Evolutionary conservation across 2,113 vertebrate genomes (phyloP).

Genomic region (Corythoichthys intestinalis): DNA sequence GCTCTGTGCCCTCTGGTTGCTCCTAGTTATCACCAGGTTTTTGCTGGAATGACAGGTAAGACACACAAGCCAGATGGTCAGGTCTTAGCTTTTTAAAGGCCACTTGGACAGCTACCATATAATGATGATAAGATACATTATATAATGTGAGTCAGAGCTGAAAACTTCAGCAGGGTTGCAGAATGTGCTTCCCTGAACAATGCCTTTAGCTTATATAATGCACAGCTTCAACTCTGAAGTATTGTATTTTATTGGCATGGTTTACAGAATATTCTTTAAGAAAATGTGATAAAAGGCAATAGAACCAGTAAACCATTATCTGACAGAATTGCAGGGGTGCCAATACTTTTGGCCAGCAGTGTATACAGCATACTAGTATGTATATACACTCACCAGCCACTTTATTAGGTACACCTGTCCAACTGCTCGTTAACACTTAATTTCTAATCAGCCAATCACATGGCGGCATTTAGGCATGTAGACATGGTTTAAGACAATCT

Average conservation of each 20-base stretch:
- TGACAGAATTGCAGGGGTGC: too few species aligned
- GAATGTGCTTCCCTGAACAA: conserved; percentile 8
- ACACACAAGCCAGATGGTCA: conserved; percentile 60
- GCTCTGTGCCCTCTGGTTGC: conserved; percentile 55
- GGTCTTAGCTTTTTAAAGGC: conserved; percentile 46
- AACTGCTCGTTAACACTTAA: too few species aligned
- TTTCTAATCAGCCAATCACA: too few species aligned
- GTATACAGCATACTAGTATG: too few species aligned
- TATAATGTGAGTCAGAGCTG: conserved; percentile 24
- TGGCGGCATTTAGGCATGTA: too few species aligned
- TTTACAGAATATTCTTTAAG: conserved; percentile 1
- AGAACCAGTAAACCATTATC: neutral
- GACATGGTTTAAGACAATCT: too few species aligned
- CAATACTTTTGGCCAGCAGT: too few species aligned
- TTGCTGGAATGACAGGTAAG: conserved; percentile 52
- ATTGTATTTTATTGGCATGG: neutral
- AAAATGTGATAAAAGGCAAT: conserved; percentile 9
- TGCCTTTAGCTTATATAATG: neutral
- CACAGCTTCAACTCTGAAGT: neutral
- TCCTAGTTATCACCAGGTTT: conserved; percentile 57
- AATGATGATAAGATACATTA: conserved; percentile 47
- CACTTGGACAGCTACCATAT: conserved; percentile 33
- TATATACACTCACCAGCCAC: too few species aligned
- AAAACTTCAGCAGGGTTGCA: conserved; percentile 8
- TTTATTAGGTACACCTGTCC: too few species aligned